Base-by-base conservation (phyloP, 1,140 invertebrate genomes). In the Heliconius hermathena region DNA sequence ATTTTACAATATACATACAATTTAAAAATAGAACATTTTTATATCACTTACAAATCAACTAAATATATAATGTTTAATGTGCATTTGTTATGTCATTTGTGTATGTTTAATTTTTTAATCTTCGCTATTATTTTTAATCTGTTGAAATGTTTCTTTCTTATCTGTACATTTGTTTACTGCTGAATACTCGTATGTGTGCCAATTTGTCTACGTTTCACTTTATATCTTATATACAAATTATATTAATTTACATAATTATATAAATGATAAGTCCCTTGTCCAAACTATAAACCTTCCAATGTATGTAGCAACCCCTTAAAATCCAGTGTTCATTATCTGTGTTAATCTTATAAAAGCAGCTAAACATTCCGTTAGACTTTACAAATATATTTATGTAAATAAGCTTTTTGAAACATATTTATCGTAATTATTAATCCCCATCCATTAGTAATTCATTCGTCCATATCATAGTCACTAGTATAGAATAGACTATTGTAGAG, bases 391-490 rank as follows among this genome's bases (percentile, higher is more conserved):
- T 84, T 87, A 82, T 85, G 83, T 86, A 87, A 76, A 82, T 83
- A 84, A 85, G 78, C 77, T 83, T 86, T 85, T 84, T 52, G 82
- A 84, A 60, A 79, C 78, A 60, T 87, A 84, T 84, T 85, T 81
- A 87, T 83, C 82, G 79, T 74, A 82, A 80, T 87, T 80, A 41
- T 80, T 75, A 76, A 46, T 76, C 52, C 73, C 86, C 87, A 90
- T 90, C 88, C 90, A 84, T 80, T 90, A 87, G 88, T 85, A 91
- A 93, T 86, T 81, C 90, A 91, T 94, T 93, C 91, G 91, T 94
- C 93, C 91, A 94, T 91, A 90, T 89, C 89, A 87, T 93, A 94
- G 93, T 94, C 93, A 94, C 81, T 93, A 93, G 89, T 74, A 20
- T 90, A 89, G 80, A 81, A 78, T 82, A 79, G 76, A 84, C 84